Percentiles rank a stretch among this genome's conserved stretches.
phyloP scores from a whole-genome alignment of 2,888 invertebrate genomes.

The Campopleginae sp. region DNA sequence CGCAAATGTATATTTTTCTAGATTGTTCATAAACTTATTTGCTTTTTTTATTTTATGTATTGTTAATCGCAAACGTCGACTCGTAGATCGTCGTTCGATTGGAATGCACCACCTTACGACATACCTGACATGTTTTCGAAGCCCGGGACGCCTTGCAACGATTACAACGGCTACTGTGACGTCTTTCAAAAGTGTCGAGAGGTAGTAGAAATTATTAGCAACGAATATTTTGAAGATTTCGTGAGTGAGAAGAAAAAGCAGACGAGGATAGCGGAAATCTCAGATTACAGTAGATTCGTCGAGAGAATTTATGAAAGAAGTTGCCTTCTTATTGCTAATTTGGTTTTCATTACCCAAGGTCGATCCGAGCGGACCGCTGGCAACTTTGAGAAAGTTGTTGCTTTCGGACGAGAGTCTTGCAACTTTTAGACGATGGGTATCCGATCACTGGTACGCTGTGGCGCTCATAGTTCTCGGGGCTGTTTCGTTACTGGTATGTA shows the following conservation, averaged over 20 bases:
- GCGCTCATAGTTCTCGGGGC: slow-evolving; percentile 90
- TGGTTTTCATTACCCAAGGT: slow-evolving; percentile 84
- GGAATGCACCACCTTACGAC: slow-evolving; percentile 95
- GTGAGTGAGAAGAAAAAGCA: background rate
- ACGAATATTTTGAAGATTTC: background rate
- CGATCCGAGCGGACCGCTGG: slow-evolving; percentile 96
- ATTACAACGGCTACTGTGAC: slow-evolving; percentile 94
- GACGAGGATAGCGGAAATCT: background rate
- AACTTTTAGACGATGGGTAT: slow-evolving; percentile 94
- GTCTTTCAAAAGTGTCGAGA: slow-evolving; percentile 93
- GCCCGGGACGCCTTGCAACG: slow-evolving; percentile 97
- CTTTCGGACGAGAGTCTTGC: slow-evolving; percentile 96
- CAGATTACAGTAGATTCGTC: background rate
- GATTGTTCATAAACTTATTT: background rate
- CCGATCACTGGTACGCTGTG: slow-evolving; percentile 96
- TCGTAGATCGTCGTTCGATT: slow-evolving; percentile 92
- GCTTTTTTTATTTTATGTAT: background rate
- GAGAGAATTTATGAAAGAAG: slow-evolving; percentile 13
- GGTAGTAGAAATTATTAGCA: slow-evolving; percentile 78
- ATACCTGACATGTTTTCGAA: slow-evolving; percentile 97
- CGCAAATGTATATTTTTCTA: background rate
- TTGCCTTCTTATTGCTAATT: slow-evolving; percentile 14
- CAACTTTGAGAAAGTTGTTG: slow-evolving; percentile 93
- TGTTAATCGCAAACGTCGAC: slow-evolving; percentile 16
- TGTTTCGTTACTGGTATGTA: slow-evolving; percentile 92